Base-by-base conservation (phyloP, 1,140 invertebrate genomes). In the Helicoverpa zea region DNA sequence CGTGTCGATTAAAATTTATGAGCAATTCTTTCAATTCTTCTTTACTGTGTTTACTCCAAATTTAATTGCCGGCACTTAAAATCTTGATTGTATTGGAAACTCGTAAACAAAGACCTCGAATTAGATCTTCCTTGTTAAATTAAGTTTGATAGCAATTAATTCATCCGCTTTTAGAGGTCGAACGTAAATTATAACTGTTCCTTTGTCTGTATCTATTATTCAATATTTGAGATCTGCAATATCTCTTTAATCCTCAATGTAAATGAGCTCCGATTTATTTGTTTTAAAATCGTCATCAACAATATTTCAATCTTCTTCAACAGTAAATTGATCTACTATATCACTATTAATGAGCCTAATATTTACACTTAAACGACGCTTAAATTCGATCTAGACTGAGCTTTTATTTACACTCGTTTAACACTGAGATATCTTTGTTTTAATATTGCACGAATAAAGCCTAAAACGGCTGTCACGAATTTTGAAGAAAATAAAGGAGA, bases 31-130 rank as follows among this genome's bases (percentile, higher is more conserved):
- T n/a, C n/a, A n/a, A n/a, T 51, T 16, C 12, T 54, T 51, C 54
- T 30, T 54, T n/a, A 30, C 49, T 75, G 13, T 54, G 54, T 73
- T 52, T 72, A 58, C 70, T 73, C 52, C 58, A 61, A 47, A 51
- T 63, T 78, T 78, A 54, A 78, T 54, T 35, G 76, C 16, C 54
- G 29, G 64, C 54, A 68, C 61, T 79, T 79, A 63, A 66, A 66
- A 79, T 70, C 18, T 79, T 68, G 54, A 68, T 79, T 79, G 64
- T 79, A 70, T 70, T 79, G 64, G 76, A 79, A 79, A 79, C 63
- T 68, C 49, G 29, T 74, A 18, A 74, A 74, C 72, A 74, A 75
- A 58, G 64, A 59, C 76, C 76, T 79, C 76, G 63, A 77, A 66
- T 68, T 68, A 56, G 76, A 68, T 68, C 52, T 68, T 78, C 29